phyloP scores from a whole-genome alignment of 2,888 invertebrate genomes.

The Limenitis camilla region DNA sequence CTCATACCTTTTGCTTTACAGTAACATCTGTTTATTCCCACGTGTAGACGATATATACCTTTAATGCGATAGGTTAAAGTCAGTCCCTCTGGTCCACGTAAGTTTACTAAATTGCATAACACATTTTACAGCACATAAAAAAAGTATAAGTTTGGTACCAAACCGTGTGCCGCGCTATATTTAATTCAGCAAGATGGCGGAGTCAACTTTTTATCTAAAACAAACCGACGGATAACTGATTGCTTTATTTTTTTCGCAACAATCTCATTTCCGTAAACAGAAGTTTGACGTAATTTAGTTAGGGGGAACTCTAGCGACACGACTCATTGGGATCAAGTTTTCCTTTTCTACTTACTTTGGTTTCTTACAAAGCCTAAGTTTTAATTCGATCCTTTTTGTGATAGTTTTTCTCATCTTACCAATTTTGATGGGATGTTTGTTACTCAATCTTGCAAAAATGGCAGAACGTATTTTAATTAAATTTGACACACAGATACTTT shows the following conservation, averaged over 20 bases:
- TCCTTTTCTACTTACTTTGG: not conserved
- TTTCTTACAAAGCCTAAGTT: not conserved
- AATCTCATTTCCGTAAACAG: conserved; percentile 37
- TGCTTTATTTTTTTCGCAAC: conserved; percentile 41
- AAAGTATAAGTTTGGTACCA: no score
- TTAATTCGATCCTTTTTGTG: not conserved
- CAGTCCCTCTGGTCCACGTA: no score
- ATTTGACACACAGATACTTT: no score
- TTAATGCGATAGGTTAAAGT: no score
- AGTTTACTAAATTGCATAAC: no score
- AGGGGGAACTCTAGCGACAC: conserved; percentile 14
- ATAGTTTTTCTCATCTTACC: not conserved
- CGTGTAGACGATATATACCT: no score
- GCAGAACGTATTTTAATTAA: no score
- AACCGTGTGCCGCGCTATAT: conserved; percentile 13
- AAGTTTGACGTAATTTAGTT: conserved; percentile 29
- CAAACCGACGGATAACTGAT: conserved; percentile 50
- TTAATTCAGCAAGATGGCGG: conserved; percentile 41
- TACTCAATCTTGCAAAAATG: no score
- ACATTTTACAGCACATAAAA: no score
- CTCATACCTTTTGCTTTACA: no score
- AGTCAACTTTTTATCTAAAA: conserved; percentile 50
- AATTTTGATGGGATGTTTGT: no score
- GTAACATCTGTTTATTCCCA: no score
- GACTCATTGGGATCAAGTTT: not conserved